These are phyloP conservation scores for Periophthalmodon schlosseri DNA, from an alignment of 2,113 vertebrate genomes.

Conservation along the genomic window DNA sequence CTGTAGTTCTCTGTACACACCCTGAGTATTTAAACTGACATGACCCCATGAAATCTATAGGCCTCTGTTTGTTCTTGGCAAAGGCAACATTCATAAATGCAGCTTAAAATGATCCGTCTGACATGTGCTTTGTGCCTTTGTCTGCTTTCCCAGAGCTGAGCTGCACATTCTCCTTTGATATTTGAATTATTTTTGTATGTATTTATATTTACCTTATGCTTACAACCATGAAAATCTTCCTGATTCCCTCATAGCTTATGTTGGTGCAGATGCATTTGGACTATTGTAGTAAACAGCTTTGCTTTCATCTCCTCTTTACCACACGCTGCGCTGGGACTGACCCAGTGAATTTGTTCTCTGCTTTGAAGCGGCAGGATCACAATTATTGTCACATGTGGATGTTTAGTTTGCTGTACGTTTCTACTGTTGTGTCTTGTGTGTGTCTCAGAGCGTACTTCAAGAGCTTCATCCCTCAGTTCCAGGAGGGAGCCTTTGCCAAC, in stretches of 20 bases:
- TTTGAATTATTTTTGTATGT: constrained; percentile 1
- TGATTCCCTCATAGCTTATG: background rate
- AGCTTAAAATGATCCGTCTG: constrained; percentile 13
- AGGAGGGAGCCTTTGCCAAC: constrained; percentile 96
- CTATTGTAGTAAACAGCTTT: constrained; percentile 23
- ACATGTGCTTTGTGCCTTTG: background rate
- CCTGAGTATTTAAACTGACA: constrained; percentile 23
- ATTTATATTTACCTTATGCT: constrained; percentile 5
- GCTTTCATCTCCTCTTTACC: constrained; percentile 43
- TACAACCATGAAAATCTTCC: background rate
- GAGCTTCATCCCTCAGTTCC: constrained; percentile 97
- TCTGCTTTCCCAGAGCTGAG: background rate
- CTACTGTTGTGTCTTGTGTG: background rate
- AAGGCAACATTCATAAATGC: constrained; percentile 23
- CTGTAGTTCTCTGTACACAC: constrained; percentile 10
- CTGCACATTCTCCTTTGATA: background rate
- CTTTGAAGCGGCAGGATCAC: constrained; percentile 41
- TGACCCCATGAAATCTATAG: constrained; percentile 23
- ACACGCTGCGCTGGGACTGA: constrained; percentile 13
- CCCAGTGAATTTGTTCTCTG: constrained; percentile 18
- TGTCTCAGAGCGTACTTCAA: constrained; percentile 90
- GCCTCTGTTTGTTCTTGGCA: constrained; percentile 8
- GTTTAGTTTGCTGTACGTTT: constrained; percentile 18
- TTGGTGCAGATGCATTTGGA: background rate
- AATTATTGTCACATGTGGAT: constrained; percentile 40